These are phyloP conservation scores for Avahi laniger DNA, from an alignment of 2,797 vertebrate genomes.

Conservation along the genomic window DNA sequence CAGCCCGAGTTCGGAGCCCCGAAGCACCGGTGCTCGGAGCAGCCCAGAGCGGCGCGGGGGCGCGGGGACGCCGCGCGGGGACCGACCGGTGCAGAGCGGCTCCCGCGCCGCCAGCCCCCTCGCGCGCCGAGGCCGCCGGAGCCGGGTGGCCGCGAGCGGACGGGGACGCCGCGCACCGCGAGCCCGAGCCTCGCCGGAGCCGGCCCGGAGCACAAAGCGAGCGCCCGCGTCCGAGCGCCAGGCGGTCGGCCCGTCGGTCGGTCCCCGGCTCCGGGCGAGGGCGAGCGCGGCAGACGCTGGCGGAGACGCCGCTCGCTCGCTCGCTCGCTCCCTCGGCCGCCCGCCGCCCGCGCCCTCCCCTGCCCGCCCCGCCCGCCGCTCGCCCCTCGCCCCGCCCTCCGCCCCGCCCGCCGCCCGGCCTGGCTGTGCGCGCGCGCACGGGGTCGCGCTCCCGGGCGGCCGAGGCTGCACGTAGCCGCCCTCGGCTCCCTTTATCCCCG, in stretches of 20 bases:
- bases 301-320: neutral
- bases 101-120: slow-evolving; percentile 54
- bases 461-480: neutral
- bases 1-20: slow-evolving; percentile 77
- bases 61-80: neutral
- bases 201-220: neutral
- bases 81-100: slow-evolving; percentile 11
- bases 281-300: slow-evolving; percentile 22
- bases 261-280: neutral
- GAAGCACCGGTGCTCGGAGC: slow-evolving; percentile 61
- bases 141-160: neutral
- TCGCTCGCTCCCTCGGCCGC: neutral
- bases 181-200: neutral
- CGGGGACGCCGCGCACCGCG: neutral
- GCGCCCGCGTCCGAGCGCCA: slow-evolving; percentile 25
- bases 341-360: slow-evolving; percentile 36
- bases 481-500: neutral
- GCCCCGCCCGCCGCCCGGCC: slow-evolving; percentile 11
- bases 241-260: neutral
- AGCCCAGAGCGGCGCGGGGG: neutral
- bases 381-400: slow-evolving; percentile 42
- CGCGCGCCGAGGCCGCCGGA: slow-evolving; percentile 58
- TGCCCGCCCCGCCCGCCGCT: slow-evolving; percentile 37
- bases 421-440: neutral
- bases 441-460: neutral